Base-by-base conservation (phyloP, 2,888 invertebrate species). In the Petrolisthes cinctipes region DNA sequence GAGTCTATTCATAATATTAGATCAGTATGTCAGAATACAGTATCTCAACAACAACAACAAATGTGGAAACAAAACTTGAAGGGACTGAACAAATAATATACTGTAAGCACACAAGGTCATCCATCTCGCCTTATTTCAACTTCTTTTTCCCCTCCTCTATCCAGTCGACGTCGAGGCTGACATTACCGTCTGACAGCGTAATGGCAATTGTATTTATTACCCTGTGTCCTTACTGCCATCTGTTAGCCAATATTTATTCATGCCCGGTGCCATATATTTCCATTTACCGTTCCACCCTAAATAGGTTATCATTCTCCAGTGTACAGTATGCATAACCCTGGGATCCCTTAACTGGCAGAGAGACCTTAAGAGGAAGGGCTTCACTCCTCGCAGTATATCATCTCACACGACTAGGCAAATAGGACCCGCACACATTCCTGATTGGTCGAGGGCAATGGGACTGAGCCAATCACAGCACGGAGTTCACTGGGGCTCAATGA, bases 181-280 rank as follows among this genome's bases (percentile, higher is more conserved):
- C 81, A 66, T 82, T 66, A 82, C 57, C 37, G 66, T 14, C 81
- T 82, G 81, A 82, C 81, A 82, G 66, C 54, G 37, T 82, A 82
- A 82, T 66, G 66, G 53, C 81, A 61, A 82, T 51, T 51, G 81
- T 66, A 82, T 82, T 82, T 82, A 82, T 82, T 66, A 54, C 82
- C 73, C 66, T 23, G 54, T 73, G 82, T 83, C 71, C 82, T 73
- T 71, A 4, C 82, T 17, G 4, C 54, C 82, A 83, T 83, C 66
- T 20, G 82, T 83, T 83, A 51, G 82, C 71, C 82, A 73, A 73
- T 83, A 83, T 83, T 83, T 83, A 83, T 83, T 54, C 20, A 73
- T 51, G 82, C 37, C 54, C 23, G 54, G 56, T 9, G 54, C 73
- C 14, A 5, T 73, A 73, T 83, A 73, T 73, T 73, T 83, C 71